These are phyloP conservation scores for Vanessa atalanta DNA, from an alignment of 1,140 invertebrate species.

Conservation along the genomic window DNA sequence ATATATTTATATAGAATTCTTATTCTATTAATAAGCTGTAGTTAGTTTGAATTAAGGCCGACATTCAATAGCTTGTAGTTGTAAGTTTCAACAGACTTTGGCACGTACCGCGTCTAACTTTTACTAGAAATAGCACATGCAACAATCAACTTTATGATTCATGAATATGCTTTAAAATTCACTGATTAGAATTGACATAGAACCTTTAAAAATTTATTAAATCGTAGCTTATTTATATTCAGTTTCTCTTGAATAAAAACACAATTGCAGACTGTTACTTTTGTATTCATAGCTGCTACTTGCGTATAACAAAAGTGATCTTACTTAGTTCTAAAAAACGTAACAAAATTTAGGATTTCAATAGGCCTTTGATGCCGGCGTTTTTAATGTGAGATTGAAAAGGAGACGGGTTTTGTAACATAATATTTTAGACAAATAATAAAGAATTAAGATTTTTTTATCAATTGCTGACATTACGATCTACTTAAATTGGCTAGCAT, in stretches of 20 bases:
- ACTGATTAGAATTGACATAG: slow-evolving; percentile 5
- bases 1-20: neutral
- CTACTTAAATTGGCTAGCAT: neutral
- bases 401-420: slow-evolving; percentile 41
- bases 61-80: slow-evolving; percentile 27
- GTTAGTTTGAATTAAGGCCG: slow-evolving; percentile 18
- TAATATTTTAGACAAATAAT: slow-evolving; percentile 36
- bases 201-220: slow-evolving; percentile 21
- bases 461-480: neutral
- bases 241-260: slow-evolving; percentile 28
- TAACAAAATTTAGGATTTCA: slow-evolving; percentile 43
- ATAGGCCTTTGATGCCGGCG: slow-evolving; percentile 46
- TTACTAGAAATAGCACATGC: neutral
- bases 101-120: slow-evolving; percentile 23
- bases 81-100: slow-evolving; percentile 25
- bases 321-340: slow-evolving; percentile 45
- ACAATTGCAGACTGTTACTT: slow-evolving; percentile 34
- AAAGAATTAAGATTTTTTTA: neutral
- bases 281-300: slow-evolving; percentile 35
- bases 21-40: slow-evolving; percentile 12
- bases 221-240: slow-evolving; percentile 24
- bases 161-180: slow-evolving; percentile 14
- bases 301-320: slow-evolving; percentile 43
- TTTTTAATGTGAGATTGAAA: slow-evolving; percentile 41
- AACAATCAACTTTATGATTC: slow-evolving; percentile 14